Evolutionary conservation across 2,888 invertebrate species (phyloP).

Genomic region (Axea sp.): DNA sequence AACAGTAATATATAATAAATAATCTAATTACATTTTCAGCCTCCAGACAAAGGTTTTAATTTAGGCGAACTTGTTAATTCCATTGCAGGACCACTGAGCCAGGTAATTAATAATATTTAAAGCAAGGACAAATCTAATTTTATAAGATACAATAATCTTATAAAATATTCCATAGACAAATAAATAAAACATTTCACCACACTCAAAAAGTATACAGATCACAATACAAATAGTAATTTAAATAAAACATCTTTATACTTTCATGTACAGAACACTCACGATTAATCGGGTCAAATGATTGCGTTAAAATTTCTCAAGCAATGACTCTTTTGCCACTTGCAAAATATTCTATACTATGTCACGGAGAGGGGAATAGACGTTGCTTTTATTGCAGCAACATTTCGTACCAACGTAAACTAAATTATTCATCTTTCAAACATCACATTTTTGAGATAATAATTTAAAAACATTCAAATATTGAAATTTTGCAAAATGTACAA

Average conservation of each 20-base stretch:
- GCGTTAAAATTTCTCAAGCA: conserved; percentile 46
- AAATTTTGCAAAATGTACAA: too few relatives aligned
- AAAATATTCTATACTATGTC: too few relatives aligned
- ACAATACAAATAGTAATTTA: conserved; percentile 5
- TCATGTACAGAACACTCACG: conserved; percentile 24
- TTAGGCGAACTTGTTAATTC: conserved; percentile 66
- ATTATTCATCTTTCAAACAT: conserved; percentile 13
- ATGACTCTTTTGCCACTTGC: too few relatives aligned
- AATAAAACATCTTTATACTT: conserved; percentile 36
- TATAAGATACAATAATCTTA: too few relatives aligned
- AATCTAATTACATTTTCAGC: too few relatives aligned
- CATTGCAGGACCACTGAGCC: conserved; percentile 69
- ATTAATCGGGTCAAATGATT: conserved; percentile 54
- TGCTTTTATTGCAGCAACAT: conserved; percentile 36
- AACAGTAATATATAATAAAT: too few relatives aligned
- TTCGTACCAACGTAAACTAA: conserved; percentile 15
- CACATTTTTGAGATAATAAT: too few relatives aligned
- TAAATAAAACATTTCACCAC: too few relatives aligned
- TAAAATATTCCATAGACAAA: too few relatives aligned
- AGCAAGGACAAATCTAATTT: too few relatives aligned
- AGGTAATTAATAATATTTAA: too few relatives aligned
- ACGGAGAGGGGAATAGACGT: conserved; percentile 10
- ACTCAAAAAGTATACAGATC: not conserved
- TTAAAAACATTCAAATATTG: too few relatives aligned
- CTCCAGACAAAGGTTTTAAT: conserved; percentile 68